A percentile compares a stretch with the other conserved stretches of the same genome.
Evolutionary conservation across 2,888 invertebrate species (phyloP).

Genomic region (Rhyacophila evoluta): DNA sequence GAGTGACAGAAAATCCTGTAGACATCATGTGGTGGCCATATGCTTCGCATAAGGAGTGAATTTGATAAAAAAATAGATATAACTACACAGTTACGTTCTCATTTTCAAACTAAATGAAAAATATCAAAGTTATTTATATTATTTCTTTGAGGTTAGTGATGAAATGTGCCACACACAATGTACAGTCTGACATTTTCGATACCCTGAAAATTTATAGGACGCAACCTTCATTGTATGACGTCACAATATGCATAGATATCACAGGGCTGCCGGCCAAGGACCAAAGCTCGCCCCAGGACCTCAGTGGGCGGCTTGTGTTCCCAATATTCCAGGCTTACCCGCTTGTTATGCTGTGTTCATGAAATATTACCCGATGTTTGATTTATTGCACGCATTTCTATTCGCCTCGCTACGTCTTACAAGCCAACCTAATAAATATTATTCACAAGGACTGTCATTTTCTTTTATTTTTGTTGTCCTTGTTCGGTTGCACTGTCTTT

Average conservation of each 20-base stretch:
- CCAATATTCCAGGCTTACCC: not conserved
- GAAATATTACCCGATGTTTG: not conserved
- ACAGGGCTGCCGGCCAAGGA: not conserved
- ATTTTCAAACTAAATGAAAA: too few relatives aligned
- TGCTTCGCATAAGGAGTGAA: too few relatives aligned
- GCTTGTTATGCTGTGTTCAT: constrained; percentile 10
- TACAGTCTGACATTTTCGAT: too few relatives aligned
- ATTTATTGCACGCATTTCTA: constrained; percentile 12
- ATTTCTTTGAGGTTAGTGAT: too few relatives aligned
- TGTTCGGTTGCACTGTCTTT: not conserved
- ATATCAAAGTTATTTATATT: too few relatives aligned
- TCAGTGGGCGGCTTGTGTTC: not conserved
- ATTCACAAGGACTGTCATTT: not conserved
- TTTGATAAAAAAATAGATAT: too few relatives aligned
- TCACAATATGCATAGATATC: not conserved
- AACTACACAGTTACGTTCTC: too few relatives aligned
- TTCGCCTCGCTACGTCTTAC: not conserved
- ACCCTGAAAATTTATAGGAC: too few relatives aligned
- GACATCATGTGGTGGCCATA: too few relatives aligned
- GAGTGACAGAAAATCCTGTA: too few relatives aligned
- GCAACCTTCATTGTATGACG: not conserved
- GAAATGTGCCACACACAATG: too few relatives aligned
- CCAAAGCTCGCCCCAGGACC: not conserved
- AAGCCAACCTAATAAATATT: not conserved
- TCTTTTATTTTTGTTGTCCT: not conserved